Percentiles rank a stretch among this genome's conserved stretches.
phyloP scores from a whole-genome alignment of 1,140 invertebrate species.

The Spodoptera litura region DNA sequence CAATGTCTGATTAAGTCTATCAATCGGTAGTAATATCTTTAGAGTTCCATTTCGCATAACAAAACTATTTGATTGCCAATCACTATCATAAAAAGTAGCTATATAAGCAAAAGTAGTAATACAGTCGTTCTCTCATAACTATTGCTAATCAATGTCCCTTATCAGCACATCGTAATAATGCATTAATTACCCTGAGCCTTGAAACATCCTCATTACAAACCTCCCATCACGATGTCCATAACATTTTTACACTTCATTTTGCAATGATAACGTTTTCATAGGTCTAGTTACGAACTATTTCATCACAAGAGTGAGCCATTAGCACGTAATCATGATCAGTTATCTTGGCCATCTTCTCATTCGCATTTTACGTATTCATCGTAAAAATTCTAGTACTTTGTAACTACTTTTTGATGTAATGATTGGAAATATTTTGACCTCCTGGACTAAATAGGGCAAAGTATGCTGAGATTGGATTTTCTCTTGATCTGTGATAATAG shows the following conservation, averaged over 20 bases:
- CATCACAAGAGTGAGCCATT: conserved; percentile 23
- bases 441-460: too few relatives aligned
- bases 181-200: not conserved
- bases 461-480: too few relatives aligned
- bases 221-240: not conserved
- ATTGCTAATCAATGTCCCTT: not conserved
- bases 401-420: too few relatives aligned
- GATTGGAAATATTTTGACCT: too few relatives aligned
- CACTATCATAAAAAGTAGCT: too few relatives aligned
- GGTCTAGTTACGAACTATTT: conserved; percentile 22
- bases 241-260: conserved; percentile 16
- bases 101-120: too few relatives aligned
- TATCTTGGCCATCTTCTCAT: conserved; percentile 71
- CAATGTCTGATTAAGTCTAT: too few relatives aligned
- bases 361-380: conserved; percentile 76
- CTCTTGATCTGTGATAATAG: too few relatives aligned
- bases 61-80: too few relatives aligned
- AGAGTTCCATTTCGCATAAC: too few relatives aligned
- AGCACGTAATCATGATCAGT: conserved; percentile 52
- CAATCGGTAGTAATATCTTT: too few relatives aligned
- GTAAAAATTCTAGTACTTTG: conserved; percentile 71
- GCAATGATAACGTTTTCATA: conserved; percentile 26
- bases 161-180: not conserved
- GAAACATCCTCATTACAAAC: not conserved
- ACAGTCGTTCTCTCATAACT: not conserved